These are phyloP conservation scores for Hypanus sabinus DNA, from an alignment of 2,113 vertebrate genomes.

Conservation along the genomic window DNA sequence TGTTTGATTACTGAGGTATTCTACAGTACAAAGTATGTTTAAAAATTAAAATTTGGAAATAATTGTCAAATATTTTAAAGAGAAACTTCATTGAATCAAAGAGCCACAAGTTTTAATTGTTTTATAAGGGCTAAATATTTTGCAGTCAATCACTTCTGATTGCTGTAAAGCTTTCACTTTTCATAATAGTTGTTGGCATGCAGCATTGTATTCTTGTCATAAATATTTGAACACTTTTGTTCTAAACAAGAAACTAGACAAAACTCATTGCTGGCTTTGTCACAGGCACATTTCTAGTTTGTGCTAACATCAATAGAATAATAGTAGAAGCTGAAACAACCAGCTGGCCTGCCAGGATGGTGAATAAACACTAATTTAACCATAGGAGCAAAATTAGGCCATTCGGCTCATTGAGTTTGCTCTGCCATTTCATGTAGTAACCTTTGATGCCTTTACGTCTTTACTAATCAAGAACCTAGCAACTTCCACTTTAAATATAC, in stretches of 20 bases:
- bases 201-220: conserved; percentile 3
- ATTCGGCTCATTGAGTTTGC: too few species aligned
- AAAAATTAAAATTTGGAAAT: background rate
- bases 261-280: conserved; percentile 6
- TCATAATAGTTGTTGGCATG: conserved; percentile 1
- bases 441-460: too few species aligned
- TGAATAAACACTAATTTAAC: background rate
- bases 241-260: background rate
- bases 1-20: too few species aligned
- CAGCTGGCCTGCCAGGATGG: conserved; percentile 10
- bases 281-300: conserved; percentile 3
- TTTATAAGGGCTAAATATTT: background rate
- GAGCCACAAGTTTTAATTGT: background rate
- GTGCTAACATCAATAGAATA: background rate
- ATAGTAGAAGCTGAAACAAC: background rate
- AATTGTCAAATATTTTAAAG: background rate
- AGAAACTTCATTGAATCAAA: background rate
- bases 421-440: too few species aligned
- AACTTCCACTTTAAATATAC: too few species aligned
- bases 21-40: background rate
- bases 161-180: background rate
- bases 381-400: too few species aligned
- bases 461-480: too few species aligned
- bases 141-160: background rate
- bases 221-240: background rate